Conservation (phyloP, 2,113 vertebrate species). For the Phyllostomus hastatus region DNA sequence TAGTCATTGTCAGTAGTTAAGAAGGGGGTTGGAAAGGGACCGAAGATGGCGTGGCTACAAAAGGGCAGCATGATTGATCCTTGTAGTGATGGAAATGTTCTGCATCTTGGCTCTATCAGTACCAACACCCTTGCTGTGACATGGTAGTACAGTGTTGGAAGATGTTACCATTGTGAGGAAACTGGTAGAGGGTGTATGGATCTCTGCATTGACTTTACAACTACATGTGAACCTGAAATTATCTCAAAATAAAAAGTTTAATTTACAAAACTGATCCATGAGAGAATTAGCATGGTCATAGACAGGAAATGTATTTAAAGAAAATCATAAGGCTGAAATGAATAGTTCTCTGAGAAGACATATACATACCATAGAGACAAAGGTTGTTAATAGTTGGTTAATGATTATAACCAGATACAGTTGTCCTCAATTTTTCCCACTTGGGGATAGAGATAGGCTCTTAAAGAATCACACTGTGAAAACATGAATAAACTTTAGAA, state of each 20-base stretch:
- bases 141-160: background rate
- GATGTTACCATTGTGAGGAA: background rate
- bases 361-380: background rate
- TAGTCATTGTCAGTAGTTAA: background rate
- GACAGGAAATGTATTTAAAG: background rate
- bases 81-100: background rate
- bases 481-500: slow-evolving; percentile 2
- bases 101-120: background rate
- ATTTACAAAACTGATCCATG: background rate
- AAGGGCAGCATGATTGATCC: background rate
- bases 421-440: background rate
- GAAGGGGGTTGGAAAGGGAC: background rate
- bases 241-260: background rate
- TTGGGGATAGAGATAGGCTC: background rate
- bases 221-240: background rate
- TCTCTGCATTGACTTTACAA: background rate
- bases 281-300: background rate
- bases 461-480: background rate
- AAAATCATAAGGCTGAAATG: background rate
- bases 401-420: background rate
- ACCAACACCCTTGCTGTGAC: background rate
- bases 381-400: background rate
- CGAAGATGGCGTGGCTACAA: background rate
- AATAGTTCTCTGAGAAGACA: background rate
- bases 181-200: background rate